Evolutionary conservation across 2,888 invertebrate species (phyloP).

Genomic region (Pseudococcus longispinus): DNA sequence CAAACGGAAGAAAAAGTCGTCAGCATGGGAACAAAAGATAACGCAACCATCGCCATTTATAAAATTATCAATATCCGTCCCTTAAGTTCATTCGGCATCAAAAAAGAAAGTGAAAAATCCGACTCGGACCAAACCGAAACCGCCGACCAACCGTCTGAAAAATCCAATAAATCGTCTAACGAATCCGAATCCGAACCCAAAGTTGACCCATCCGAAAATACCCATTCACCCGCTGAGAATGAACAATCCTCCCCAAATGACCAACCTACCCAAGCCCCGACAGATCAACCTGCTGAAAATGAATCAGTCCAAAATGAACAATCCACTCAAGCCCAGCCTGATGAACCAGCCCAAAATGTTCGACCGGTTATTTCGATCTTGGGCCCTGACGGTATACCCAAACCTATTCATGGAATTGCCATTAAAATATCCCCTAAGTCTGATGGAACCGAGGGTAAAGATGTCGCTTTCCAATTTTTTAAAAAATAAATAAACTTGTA

Average conservation of each 20-base stretch:
- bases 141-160: not conserved
- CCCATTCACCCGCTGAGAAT: not conserved
- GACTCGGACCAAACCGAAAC: not conserved
- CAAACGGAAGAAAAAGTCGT: conserved; percentile 19
- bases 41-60: conserved; percentile 23
- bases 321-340: not conserved
- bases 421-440: not conserved
- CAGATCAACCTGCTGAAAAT: not conserved
- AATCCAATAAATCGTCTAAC: not conserved
- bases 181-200: not conserved
- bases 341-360: not conserved
- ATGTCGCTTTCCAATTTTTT: not conserved
- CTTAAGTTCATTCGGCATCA: not conserved
- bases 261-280: not conserved
- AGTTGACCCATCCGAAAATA: not conserved
- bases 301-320: not conserved
- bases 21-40: not conserved
- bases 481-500: not conserved
- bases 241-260: not conserved
- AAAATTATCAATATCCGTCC: conserved; percentile 12
- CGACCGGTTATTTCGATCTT: not conserved
- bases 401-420: not conserved
- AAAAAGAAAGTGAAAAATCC: not conserved
- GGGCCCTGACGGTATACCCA: not conserved
- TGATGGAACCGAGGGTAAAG: not conserved